Evolutionary conservation across 2,888 invertebrate species (phyloP).

Genomic region (Platypus cylindrus): DNA sequence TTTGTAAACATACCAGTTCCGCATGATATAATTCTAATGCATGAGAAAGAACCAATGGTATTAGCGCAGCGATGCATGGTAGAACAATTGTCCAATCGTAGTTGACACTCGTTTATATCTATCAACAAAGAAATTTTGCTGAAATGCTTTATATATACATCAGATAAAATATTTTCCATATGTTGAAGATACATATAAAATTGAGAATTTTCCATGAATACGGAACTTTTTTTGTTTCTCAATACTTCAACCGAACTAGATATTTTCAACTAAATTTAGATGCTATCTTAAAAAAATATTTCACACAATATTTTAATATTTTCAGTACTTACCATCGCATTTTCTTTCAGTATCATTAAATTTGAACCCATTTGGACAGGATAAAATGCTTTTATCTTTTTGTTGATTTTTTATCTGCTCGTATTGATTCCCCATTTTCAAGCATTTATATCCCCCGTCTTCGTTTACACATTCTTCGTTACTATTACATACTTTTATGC

Average conservation of each 20-base stretch:
- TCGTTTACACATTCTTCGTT: conserved; percentile 54
- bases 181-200: too few relatives aligned
- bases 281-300: too few relatives aligned
- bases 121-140: too few relatives aligned
- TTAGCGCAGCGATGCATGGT: conserved; percentile 79
- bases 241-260: too few relatives aligned
- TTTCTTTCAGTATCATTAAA: conserved; percentile 15
- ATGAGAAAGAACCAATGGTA: conserved; percentile 76
- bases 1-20: conserved; percentile 49
- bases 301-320: too few relatives aligned
- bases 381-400: conserved; percentile 10
- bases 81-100: conserved; percentile 57
- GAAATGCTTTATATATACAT: too few relatives aligned
- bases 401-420: conserved; percentile 6
- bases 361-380: conserved; percentile 22
- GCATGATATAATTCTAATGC: conserved; percentile 75
- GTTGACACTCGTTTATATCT: conserved; percentile 79
- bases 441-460: conserved; percentile 51
- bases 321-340: conserved; percentile 39
- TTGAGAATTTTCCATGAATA: too few relatives aligned
- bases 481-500: conserved; percentile 44
- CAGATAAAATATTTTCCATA: too few relatives aligned
- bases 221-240: too few relatives aligned
- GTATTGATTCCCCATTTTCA: conserved; percentile 3
- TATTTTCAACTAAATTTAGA: too few relatives aligned